Conservation (phyloP, 2,797 vertebrate species). For the Telmatherina bonti region DNA sequence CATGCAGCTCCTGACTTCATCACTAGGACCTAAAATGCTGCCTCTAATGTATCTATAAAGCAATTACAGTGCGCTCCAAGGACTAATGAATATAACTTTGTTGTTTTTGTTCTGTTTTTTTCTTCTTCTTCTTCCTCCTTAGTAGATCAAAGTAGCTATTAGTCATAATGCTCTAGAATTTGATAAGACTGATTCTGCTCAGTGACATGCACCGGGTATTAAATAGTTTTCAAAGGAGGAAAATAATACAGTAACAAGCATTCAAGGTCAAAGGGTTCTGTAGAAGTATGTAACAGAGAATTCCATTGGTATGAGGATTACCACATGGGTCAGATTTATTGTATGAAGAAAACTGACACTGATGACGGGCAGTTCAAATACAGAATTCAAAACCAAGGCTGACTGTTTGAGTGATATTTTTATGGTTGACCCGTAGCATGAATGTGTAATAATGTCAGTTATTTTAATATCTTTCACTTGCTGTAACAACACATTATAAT, state of each 20-base stretch:
- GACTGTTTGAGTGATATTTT: slow-evolving; percentile 6
- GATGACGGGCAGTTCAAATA: slow-evolving; percentile 19
- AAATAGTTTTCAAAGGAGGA: slow-evolving; percentile 49
- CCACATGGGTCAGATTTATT: slow-evolving; percentile 18
- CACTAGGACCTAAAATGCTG: slow-evolving; percentile 63
- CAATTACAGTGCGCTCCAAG: slow-evolving; percentile 67
- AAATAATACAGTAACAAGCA: slow-evolving; percentile 34
- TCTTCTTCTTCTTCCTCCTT: slow-evolving; percentile 46
- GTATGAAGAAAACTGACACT: slow-evolving; percentile 22
- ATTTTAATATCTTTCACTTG: slow-evolving; percentile 23
- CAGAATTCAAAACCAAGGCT: slow-evolving; percentile 35
- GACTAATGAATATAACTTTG: slow-evolving; percentile 73
- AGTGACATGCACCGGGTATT: slow-evolving; percentile 39
- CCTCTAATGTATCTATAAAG: slow-evolving; percentile 76
- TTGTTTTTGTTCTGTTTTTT: slow-evolving; percentile 46
- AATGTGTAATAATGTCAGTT: slow-evolving; percentile 30
- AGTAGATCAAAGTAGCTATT: slow-evolving; percentile 68
- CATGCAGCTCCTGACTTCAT: slow-evolving; percentile 65
- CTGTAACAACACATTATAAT: slow-evolving; percentile 26
- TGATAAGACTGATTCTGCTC: slow-evolving; percentile 60
- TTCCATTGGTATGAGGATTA: slow-evolving; percentile 26
- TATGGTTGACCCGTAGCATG: slow-evolving; percentile 8
- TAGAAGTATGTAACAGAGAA: slow-evolving; percentile 16
- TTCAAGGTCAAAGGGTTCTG: slow-evolving; percentile 17
- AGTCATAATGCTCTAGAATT: slow-evolving; percentile 68